phyloP scores from a whole-genome alignment of 1,140 invertebrate species.

The Lamellibrachia luymesi region DNA sequence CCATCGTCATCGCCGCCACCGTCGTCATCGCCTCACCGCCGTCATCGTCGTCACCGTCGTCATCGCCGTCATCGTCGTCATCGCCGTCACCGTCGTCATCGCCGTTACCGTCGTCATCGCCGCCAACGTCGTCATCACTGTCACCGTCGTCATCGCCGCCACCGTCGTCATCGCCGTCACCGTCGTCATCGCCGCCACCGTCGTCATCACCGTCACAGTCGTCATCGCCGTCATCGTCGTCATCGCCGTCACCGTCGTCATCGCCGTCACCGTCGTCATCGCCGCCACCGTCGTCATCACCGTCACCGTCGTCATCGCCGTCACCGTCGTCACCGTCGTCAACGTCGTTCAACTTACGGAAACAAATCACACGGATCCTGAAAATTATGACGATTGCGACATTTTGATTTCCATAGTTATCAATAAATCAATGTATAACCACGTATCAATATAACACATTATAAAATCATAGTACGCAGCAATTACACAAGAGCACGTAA shows the following conservation, averaged over 20 bases:
- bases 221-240: background rate
- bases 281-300: background rate
- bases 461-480: too few species aligned
- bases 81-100: background rate
- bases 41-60: background rate
- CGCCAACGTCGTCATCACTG: too few species aligned
- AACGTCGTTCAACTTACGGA: too few species aligned
- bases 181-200: background rate
- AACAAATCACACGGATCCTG: too few species aligned
- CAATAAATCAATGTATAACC: too few species aligned
- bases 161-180: background rate
- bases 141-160: background rate
- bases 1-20: background rate
- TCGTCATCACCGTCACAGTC: background rate
- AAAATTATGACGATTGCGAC: too few species aligned
- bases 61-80: background rate
- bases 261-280: background rate
- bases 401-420: too few species aligned
- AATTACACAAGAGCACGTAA: too few species aligned
- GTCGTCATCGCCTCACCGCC: background rate
- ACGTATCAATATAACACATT: too few species aligned
- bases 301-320: background rate
- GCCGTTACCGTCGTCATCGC: background rate
- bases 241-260: background rate
- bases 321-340: background rate